Base-by-base conservation (phyloP, 2,888 invertebrate genomes). In the Steromphala cineraria region DNA sequence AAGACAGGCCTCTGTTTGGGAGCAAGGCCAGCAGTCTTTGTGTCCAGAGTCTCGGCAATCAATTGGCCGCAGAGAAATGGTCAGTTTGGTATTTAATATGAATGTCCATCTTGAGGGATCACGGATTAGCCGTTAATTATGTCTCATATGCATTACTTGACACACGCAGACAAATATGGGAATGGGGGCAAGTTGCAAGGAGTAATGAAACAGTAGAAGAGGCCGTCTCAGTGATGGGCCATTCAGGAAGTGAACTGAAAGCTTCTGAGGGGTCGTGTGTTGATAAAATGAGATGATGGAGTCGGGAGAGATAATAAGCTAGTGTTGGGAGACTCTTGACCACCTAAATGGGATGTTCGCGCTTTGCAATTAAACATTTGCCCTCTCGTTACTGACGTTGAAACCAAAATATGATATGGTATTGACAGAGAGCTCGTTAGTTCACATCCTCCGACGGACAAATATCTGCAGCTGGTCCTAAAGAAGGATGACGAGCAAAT, bases 101-200 rank as follows among this genome's bases (percentile, higher is more conserved):
- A 71, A 71, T 71, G 71, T 36, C 71, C 71, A 71, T 71, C 71
- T 71, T 71, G 71, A 19, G 7, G 71, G 71, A 71, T 71, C 71
- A 71, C 71, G 71, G 71, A 71, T 71, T 71, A 71, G 71, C 71
- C 71, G 71, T 71, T 71, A 71, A 71, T 71, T 71, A 71, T 71
- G 71, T 71, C 71, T 71, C 71, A 71, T 71, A 71, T 71, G 71
- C 71, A 71, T 71, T 71, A 71, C 71, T 71, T 40, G 71, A 71
- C 71, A 71, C 71, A 71, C 71, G 71, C 71, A 71, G 71, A 71
- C 71, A 71, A 71, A 71, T 71, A 71, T 71, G 71, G 71, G 71
- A 71, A 36, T 71, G 71, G 71, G 31, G 36, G 36, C 19, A 17
- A 62, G 62, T 62, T 62, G 62, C 62, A 62, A 36, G 40, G 10